These are phyloP conservation scores for Indicator maculatus DNA, from an alignment of 2,113 vertebrate genomes.

Conservation along the genomic window DNA sequence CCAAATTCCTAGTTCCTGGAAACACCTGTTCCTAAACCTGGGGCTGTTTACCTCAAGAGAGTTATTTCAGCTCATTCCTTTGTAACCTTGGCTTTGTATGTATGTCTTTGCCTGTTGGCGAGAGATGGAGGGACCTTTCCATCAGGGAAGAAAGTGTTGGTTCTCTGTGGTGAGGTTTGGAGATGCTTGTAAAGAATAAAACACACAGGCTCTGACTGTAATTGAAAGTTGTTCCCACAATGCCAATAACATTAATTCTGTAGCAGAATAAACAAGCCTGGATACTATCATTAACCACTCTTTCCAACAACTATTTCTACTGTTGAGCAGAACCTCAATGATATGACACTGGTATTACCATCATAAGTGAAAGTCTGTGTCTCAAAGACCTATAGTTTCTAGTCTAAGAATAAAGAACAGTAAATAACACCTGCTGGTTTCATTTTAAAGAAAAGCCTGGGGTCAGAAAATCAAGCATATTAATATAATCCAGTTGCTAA, in stretches of 20 bases:
- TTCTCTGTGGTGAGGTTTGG: neutral
- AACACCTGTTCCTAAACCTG: conserved; percentile 61
- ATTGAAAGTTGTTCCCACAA: neutral
- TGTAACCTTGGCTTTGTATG: neutral
- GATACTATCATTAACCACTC: neutral
- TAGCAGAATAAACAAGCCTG: neutral
- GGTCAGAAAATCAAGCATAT: neutral
- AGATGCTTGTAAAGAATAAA: neutral
- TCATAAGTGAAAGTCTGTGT: neutral
- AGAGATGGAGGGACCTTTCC: neutral
- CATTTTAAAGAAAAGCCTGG: neutral
- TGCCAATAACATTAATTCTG: neutral
- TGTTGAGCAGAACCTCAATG: neutral
- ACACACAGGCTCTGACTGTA: neutral
- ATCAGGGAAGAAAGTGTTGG: neutral
- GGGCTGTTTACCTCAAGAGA: conserved; percentile 1
- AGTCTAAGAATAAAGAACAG: neutral
- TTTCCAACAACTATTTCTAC: neutral
- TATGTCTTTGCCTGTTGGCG: neutral
- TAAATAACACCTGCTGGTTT: neutral
- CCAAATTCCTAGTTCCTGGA: conserved; percentile 42
- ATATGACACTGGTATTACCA: neutral
- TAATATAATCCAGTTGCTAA: neutral
- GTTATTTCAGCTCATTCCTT: neutral
- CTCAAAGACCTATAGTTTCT: neutral